Conservation (phyloP, 2,113 vertebrate species). For the Lanius ludovicianus region DNA sequence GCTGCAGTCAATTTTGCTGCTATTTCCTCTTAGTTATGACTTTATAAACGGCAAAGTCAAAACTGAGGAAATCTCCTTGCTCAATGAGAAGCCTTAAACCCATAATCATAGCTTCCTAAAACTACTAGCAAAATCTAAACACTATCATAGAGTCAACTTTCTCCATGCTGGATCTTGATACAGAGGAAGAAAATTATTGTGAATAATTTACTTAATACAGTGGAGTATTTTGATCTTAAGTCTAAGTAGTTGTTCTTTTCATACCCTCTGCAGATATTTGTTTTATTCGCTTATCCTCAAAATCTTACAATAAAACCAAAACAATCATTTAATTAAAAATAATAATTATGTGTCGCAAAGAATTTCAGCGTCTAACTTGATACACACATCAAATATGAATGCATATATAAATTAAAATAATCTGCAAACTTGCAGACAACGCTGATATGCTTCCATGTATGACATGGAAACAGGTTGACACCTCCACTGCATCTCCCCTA, state of each 20-base stretch:
- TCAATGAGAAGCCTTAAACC: neutral
- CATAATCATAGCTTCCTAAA: neutral
- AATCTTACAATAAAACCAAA: neutral
- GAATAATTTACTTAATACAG: neutral
- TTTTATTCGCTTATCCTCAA: neutral
- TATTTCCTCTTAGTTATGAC: neutral
- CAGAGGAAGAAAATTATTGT: neutral
- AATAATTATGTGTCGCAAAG: neutral
- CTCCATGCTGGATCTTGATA: neutral
- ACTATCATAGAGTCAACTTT: neutral
- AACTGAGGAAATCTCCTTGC: neutral
- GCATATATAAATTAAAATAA: neutral
- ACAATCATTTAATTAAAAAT: neutral
- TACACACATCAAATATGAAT: neutral
- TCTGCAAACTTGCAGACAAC: neutral
- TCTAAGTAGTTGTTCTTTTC: neutral
- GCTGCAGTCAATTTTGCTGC: neutral
- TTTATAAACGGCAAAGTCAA: neutral
- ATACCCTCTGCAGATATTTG: neutral
- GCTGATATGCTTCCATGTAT: neutral
- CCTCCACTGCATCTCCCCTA: slow-evolving; percentile 49
- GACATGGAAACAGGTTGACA: neutral
- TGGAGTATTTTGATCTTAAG: neutral
- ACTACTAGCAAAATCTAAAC: neutral
- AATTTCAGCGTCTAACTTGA: neutral